Base-by-base conservation (phyloP, 2,797 vertebrate genomes). In the Platalea minor region DNA sequence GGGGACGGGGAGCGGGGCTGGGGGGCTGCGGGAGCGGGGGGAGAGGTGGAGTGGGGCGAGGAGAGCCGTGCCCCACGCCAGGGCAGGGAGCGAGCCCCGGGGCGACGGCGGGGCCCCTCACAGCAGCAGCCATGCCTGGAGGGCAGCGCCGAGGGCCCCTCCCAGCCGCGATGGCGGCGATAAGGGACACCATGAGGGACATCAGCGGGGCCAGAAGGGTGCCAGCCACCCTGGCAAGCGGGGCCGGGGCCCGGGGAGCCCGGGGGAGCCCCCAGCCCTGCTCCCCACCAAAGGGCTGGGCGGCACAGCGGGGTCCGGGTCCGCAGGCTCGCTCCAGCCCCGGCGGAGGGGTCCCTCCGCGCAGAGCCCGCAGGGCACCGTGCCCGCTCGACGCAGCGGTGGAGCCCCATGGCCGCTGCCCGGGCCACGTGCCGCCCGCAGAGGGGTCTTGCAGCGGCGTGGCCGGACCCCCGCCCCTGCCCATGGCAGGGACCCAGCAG, bases 321-420 rank as follows among this genome's bases (percentile, higher is more conserved):
- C 64, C 2, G 3, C 33, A 46, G 51, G 39, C 45, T 10, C 2
- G 2, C 53, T 43, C n/a, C 69, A 56, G 15, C 9, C 29, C 39
- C 11, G 2, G 26, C 17, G 35, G 1, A 4, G 61, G 35, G 45
- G 20, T 23, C 13, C n/a, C 59, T 50, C 9, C 14, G 0, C 1
- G 37, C 35, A 19, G 33, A 60, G 13, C 37, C 56, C 39, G 1
- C 50, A 5, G 3, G 59, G 64, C 35, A 17, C 73, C 5, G 46
- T 7, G 72, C 33, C 76, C 20, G 3, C 76, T 5, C 8, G 19
- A 18, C 19, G 28, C 41, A 12, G 18, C 20, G n/a, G 65, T 5
- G 65, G 61, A 51, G 57, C 85, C 17, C 7, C 57, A 9, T 14
- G 5, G 37, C 14, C 24, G 9, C 31, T 50, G 41, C 60, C 63